Evolutionary conservation across 2,797 vertebrate genomes (phyloP).

Genomic region (Tarsius wallacei): DNA sequence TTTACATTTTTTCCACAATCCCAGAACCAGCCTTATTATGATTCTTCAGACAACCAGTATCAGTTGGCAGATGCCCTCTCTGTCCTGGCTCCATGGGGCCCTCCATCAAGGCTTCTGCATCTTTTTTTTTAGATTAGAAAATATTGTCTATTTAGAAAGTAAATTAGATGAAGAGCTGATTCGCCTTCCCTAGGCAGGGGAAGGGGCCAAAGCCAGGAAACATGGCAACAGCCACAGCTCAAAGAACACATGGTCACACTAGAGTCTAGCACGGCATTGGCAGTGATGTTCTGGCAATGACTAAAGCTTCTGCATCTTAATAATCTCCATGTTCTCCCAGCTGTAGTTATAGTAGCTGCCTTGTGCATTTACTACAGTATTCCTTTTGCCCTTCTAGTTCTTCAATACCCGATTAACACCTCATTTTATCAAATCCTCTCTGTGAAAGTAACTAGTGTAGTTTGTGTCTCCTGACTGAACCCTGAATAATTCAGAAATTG

Average conservation of each 20-base stretch:
- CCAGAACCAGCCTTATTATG: not conserved
- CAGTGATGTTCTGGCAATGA: no score
- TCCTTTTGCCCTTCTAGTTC: not conserved
- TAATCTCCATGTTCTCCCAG: not conserved
- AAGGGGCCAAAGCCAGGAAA: no score
- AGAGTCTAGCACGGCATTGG: no score
- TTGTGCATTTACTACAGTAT: not conserved
- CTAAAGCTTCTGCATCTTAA: not conserved
- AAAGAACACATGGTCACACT: no score
- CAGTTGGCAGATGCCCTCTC: not conserved
- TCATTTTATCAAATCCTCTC: not conserved
- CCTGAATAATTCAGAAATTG: not conserved
- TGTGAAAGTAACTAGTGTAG: not conserved
- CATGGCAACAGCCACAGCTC: no score
- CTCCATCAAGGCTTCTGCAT: not conserved
- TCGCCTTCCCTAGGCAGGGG: no score
- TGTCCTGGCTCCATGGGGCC: not conserved
- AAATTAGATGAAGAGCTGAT: no score
- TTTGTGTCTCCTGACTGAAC: not conserved
- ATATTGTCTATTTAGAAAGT: no score
- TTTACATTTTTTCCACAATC: not conserved
- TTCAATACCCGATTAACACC: not conserved
- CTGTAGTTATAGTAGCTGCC: not conserved
- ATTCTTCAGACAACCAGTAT: conserved; percentile 15
- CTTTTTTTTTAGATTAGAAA: not conserved